These are phyloP conservation scores for Netelia virgata DNA, from an alignment of 2,888 invertebrate species.

Conservation along the genomic window DNA sequence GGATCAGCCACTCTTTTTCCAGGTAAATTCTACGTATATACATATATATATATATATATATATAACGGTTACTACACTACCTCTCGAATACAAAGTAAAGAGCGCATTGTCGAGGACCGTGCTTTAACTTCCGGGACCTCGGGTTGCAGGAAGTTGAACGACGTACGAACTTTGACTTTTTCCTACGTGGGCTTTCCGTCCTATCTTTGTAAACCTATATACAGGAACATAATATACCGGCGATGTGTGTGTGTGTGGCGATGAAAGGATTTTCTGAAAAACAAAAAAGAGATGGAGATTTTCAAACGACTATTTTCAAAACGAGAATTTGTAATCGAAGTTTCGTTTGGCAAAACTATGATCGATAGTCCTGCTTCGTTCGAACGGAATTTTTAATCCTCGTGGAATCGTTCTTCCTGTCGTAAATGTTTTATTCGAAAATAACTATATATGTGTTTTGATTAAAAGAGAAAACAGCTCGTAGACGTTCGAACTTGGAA, in stretches of 20 bases:
- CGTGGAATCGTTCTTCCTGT: too few relatives aligned
- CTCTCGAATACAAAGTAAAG: slow-evolving; percentile 10
- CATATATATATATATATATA: slow-evolving; percentile 19
- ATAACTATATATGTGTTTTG: too few relatives aligned
- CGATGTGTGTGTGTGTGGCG: neutral
- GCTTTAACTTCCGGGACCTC: neutral
- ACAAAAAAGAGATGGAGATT: too few relatives aligned
- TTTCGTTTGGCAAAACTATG: too few relatives aligned
- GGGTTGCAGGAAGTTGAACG: neutral
- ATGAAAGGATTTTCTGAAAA: too few relatives aligned
- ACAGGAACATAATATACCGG: neutral
- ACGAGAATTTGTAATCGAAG: too few relatives aligned
- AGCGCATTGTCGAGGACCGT: neutral
- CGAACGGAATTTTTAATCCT: too few relatives aligned
- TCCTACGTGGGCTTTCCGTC: slow-evolving; percentile 2
- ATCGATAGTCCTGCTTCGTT: too few relatives aligned
- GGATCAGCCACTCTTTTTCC: slow-evolving; percentile 58
- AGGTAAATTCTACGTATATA: slow-evolving; percentile 51
- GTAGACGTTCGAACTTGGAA: too few relatives aligned
- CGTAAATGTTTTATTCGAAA: too few relatives aligned
- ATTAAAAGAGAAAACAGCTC: too few relatives aligned
- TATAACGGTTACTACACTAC: slow-evolving; percentile 5
- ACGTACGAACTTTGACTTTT: slow-evolving; percentile 26
- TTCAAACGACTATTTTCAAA: too few relatives aligned
- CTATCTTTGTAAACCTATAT: neutral